A percentile compares a stretch with the other conserved stretches of the same genome.
These are phyloP conservation scores for Leucophenga maculata DNA, from an alignment of 2,888 invertebrate genomes.

Conservation along the genomic window DNA sequence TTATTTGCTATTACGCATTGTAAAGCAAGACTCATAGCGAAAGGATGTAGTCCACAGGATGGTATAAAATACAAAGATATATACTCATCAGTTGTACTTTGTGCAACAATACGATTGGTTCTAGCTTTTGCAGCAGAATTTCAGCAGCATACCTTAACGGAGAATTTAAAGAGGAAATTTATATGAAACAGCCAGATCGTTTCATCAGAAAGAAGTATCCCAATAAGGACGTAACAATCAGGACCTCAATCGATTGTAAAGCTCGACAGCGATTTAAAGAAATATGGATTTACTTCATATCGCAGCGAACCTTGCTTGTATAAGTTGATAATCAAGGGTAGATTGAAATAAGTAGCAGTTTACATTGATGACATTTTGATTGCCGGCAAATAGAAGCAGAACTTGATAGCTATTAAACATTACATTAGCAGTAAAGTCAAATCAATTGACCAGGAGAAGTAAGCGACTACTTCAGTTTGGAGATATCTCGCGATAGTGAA, in stretches of 20 bases:
- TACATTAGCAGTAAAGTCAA: slow-evolving; percentile 33
- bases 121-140: slow-evolving; percentile 39
- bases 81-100: slow-evolving; percentile 42
- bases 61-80: slow-evolving; percentile 41
- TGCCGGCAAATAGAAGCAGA: too few relatives aligned
- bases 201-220: slow-evolving; percentile 36
- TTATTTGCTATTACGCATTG: slow-evolving; percentile 26
- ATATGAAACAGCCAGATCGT: slow-evolving; percentile 41
- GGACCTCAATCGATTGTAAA: slow-evolving; percentile 46
- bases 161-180: slow-evolving; percentile 37
- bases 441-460: slow-evolving; percentile 34
- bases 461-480: background rate
- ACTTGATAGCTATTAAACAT: slow-evolving; percentile 34
- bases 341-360: slow-evolving; percentile 29
- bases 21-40: slow-evolving; percentile 38
- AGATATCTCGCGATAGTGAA: too few relatives aligned
- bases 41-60: slow-evolving; percentile 39
- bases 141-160: slow-evolving; percentile 43
- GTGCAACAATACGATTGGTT: slow-evolving; percentile 43
- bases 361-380: too few relatives aligned
- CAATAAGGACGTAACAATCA: slow-evolving; percentile 38
- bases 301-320: slow-evolving; percentile 41
- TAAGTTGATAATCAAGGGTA: slow-evolving; percentile 27
- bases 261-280: slow-evolving; percentile 30
- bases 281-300: slow-evolving; percentile 39